These are phyloP conservation scores for Maniola jurtina DNA, from an alignment of 1,140 invertebrate genomes.

Conservation along the genomic window DNA sequence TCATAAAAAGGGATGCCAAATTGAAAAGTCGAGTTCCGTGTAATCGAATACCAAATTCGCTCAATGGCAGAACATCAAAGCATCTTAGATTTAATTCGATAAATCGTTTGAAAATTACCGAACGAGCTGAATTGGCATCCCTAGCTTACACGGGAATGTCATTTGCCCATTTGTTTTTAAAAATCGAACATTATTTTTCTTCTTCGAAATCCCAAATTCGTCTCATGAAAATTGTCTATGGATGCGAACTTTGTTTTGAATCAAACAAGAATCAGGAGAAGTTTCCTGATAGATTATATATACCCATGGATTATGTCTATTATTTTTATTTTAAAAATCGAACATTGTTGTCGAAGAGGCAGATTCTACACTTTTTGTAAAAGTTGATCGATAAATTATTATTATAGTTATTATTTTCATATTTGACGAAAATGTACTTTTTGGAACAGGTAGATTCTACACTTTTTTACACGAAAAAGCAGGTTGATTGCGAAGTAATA, in stretches of 20 bases:
- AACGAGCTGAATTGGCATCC: slow-evolving; percentile 62
- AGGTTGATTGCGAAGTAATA: slow-evolving; percentile 38
- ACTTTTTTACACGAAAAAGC: slow-evolving; percentile 22
- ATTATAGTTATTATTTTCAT: too few species aligned
- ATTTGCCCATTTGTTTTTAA: slow-evolving; percentile 47
- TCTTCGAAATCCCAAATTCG: slow-evolving; percentile 12
- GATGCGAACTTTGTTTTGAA: not conserved
- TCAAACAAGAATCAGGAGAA: not conserved
- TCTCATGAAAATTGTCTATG: slow-evolving; percentile 14
- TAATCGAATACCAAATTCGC: slow-evolving; percentile 67
- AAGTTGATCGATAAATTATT: too few species aligned
- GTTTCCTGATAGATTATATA: too few species aligned
- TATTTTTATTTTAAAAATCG: too few species aligned
- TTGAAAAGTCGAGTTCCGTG: slow-evolving; percentile 71
- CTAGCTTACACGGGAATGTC: slow-evolving; percentile 61
- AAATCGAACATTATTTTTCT: slow-evolving; percentile 13
- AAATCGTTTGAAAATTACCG: slow-evolving; percentile 69
- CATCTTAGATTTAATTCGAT: slow-evolving; percentile 67
- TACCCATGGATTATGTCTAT: too few species aligned
- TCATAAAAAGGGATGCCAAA: slow-evolving; percentile 60
- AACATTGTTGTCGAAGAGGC: too few species aligned
- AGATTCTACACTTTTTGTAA: too few species aligned
- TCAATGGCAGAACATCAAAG: slow-evolving; percentile 68
- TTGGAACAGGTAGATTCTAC: slow-evolving; percentile 1
- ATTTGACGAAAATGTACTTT: not conserved